phyloP scores from a whole-genome alignment of 2,113 vertebrate species.

The Thryonomys swinderianus region DNA sequence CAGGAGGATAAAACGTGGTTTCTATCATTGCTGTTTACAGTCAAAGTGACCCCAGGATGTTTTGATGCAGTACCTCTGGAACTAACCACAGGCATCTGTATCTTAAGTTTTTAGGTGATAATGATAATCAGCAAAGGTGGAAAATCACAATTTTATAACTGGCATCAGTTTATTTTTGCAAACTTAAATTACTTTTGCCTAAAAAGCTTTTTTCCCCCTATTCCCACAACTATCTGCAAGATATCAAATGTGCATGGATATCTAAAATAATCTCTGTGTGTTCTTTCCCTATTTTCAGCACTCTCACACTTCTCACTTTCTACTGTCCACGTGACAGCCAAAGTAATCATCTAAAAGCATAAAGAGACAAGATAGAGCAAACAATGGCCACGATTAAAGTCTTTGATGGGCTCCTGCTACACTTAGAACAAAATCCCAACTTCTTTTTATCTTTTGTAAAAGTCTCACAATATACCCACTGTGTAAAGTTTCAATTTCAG shows the following conservation, averaged over 20 bases:
- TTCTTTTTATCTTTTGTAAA: background rate
- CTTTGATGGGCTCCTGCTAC: background rate
- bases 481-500: background rate
- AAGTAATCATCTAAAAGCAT: slow-evolving; percentile 1
- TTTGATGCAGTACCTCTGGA: background rate
- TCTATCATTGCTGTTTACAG: background rate
- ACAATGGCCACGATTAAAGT: background rate
- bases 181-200: background rate
- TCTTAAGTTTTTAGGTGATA: background rate
- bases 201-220: background rate
- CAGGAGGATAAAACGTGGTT: background rate
- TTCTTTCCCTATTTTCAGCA: background rate
- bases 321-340: background rate
- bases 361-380: background rate
- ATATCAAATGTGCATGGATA: background rate
- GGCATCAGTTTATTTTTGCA: background rate
- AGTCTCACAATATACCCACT: background rate
- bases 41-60: background rate
- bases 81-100: background rate
- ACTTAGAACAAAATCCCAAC: background rate
- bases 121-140: background rate
- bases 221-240: background rate
- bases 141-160: background rate
- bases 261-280: background rate
- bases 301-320: background rate